Conservation (phyloP, 2,888 invertebrate genomes). For the Cantharis lateralis region DNA sequence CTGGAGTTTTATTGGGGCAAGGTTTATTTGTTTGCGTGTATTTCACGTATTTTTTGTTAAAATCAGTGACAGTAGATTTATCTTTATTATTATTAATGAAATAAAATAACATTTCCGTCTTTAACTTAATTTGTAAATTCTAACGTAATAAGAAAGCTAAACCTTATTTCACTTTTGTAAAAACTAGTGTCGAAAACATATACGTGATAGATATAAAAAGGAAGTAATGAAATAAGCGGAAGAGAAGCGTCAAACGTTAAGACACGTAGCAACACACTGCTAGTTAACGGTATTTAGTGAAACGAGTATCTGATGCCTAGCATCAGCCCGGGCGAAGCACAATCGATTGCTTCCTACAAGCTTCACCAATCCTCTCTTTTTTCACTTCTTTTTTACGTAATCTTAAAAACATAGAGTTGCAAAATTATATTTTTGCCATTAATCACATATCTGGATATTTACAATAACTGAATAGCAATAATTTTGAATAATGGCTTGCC, state of each 20-base stretch:
- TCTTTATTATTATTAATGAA: neutral
- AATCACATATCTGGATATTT: neutral
- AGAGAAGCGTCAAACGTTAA: constrained; percentile 29
- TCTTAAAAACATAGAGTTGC: neutral
- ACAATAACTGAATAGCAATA: neutral
- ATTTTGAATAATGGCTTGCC: neutral
- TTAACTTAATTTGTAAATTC: neutral
- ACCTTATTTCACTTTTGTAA: neutral
- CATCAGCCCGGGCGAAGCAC: constrained; percentile 34
- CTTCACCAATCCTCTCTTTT: constrained; percentile 22
- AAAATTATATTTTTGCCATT: neutral
- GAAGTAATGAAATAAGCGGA: constrained; percentile 30
- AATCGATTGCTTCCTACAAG: constrained; percentile 34
- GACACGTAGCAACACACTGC: constrained; percentile 31
- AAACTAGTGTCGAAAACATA: constrained; percentile 6
- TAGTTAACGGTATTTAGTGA: constrained; percentile 33
- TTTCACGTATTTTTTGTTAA: neutral
- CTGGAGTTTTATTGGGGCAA: neutral
- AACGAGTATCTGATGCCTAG: constrained; percentile 33
- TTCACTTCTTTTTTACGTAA: constrained; percentile 6
- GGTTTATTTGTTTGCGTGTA: neutral
- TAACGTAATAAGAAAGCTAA: neutral
- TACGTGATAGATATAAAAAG: constrained; percentile 14
- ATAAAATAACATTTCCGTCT: neutral
- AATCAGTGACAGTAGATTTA: neutral